Percentiles rank a stretch among this genome's conserved stretches.
These are phyloP conservation scores for Eristalinus sepulchralis DNA, from an alignment of 2,888 invertebrate genomes.

Conservation along the genomic window DNA sequence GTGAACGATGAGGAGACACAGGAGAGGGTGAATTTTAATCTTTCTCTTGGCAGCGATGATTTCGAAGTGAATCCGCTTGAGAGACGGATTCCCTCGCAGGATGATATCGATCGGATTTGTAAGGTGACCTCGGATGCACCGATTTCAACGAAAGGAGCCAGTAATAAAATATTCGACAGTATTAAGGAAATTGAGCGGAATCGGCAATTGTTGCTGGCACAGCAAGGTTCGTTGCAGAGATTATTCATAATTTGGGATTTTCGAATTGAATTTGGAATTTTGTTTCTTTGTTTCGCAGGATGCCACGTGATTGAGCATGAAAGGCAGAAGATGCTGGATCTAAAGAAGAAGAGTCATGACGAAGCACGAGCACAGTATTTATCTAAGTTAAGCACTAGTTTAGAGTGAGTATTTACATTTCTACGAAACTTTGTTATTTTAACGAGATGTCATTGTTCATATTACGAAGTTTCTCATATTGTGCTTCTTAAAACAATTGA, in stretches of 20 bases:
- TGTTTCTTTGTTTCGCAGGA: slow-evolving; percentile 82
- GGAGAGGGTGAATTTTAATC: slow-evolving; percentile 78
- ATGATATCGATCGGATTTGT: slow-evolving; percentile 93
- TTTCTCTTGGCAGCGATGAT: slow-evolving; percentile 80
- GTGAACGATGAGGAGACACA: slow-evolving; percentile 38
- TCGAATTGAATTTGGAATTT: neutral
- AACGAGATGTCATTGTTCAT: neutral
- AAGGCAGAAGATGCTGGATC: slow-evolving; percentile 91
- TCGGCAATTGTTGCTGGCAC: slow-evolving; percentile 91
- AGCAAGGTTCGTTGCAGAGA: slow-evolving; percentile 86
- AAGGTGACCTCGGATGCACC: slow-evolving; percentile 93
- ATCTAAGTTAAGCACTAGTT: slow-evolving; percentile 74
- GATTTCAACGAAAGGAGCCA: slow-evolving; percentile 86
- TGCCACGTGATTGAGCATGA: slow-evolving; percentile 96
- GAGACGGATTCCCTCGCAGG: slow-evolving; percentile 87
- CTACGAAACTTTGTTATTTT: neutral
- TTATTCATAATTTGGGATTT: neutral
- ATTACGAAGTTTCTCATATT: neutral
- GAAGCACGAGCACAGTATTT: slow-evolving; percentile 96
- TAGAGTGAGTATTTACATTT: slow-evolving; percentile 72
- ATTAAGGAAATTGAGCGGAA: slow-evolving; percentile 94
- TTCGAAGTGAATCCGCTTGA: slow-evolving; percentile 81
- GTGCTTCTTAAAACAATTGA: no score
- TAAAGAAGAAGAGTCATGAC: slow-evolving; percentile 92
- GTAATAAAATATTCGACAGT: slow-evolving; percentile 91